Percentiles rank a stretch among this genome's conserved stretches.
phyloP scores from a whole-genome alignment of 2,888 invertebrate genomes.

The Alitta virens region DNA sequence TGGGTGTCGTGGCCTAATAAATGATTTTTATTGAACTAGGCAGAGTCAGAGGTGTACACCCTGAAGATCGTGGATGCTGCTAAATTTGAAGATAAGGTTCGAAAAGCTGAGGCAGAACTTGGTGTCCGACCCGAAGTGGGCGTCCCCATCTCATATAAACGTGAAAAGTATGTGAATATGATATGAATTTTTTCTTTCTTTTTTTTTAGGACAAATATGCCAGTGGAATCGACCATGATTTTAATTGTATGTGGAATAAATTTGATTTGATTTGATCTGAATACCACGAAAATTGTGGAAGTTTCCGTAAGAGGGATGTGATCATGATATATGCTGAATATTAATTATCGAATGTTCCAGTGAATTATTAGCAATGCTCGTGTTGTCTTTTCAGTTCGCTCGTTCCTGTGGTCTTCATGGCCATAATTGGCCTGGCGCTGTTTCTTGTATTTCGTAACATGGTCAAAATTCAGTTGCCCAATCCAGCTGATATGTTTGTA shows the following conservation, averaged over 20 bases:
- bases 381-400: slow-evolving; percentile 31
- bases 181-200: too few relatives aligned
- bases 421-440: slow-evolving; percentile 27
- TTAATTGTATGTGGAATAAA: too few relatives aligned
- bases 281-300: too few relatives aligned
- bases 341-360: not conserved
- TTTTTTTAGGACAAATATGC: too few relatives aligned
- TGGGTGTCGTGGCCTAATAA: too few relatives aligned
- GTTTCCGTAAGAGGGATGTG: too few relatives aligned
- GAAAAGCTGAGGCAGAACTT: slow-evolving; percentile 77
- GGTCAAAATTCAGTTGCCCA: slow-evolving; percentile 53
- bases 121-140: slow-evolving; percentile 75
- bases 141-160: slow-evolving; percentile 73
- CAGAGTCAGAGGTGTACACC: slow-evolving; percentile 18
- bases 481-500: slow-evolving; percentile 77
- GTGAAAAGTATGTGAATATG: slow-evolving; percentile 31
- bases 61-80: slow-evolving; percentile 37
- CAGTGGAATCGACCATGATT: too few relatives aligned
- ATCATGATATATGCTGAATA: not conserved
- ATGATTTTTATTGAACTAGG: too few relatives aligned
- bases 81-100: slow-evolving; percentile 85
- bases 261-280: too few relatives aligned
- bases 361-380: too few relatives aligned
- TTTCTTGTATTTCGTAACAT: slow-evolving; percentile 31
- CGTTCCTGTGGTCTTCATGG: slow-evolving; percentile 31